Evolutionary conservation across 2,888 invertebrate species (phyloP).

Genomic region (Synanthedon myopaeformis): DNA sequence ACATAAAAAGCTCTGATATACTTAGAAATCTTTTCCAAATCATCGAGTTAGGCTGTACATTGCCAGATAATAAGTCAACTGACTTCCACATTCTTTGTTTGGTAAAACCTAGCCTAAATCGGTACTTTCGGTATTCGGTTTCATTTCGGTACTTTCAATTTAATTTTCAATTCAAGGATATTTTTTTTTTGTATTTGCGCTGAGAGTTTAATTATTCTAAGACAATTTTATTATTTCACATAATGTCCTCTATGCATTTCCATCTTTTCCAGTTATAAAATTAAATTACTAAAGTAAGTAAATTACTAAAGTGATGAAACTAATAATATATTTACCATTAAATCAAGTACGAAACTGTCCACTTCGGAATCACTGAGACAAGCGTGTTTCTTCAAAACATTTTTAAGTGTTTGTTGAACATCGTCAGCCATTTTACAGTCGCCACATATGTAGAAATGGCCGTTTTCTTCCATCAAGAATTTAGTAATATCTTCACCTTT

Average conservation of each 20-base stretch:
- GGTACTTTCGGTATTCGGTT: too few relatives aligned
- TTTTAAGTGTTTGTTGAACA: slow-evolving; percentile 89
- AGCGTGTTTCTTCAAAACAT: slow-evolving; percentile 75
- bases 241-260: not conserved
- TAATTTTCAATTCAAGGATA: too few relatives aligned
- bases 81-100: too few relatives aligned
- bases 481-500: slow-evolving; percentile 82
- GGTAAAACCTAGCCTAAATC: too few relatives aligned
- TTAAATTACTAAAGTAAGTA: not conserved
- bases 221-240: not conserved
- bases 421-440: slow-evolving; percentile 98
- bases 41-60: too few relatives aligned
- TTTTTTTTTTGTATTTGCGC: too few relatives aligned
- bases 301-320: not conserved
- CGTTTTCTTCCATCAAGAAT: slow-evolving; percentile 80
- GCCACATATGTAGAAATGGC: slow-evolving; percentile 96
- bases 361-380: slow-evolving; percentile 81
- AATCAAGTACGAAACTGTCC: slow-evolving; percentile 82
- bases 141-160: too few relatives aligned
- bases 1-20: too few relatives aligned
- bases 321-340: slow-evolving; percentile 76
- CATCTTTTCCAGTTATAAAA: not conserved
- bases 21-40: too few relatives aligned
- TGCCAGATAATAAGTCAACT: not conserved
- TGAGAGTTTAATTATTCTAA: too few relatives aligned